These are phyloP conservation scores for Meta bourneti DNA, from an alignment of 2,888 invertebrate species.

Conservation along the genomic window DNA sequence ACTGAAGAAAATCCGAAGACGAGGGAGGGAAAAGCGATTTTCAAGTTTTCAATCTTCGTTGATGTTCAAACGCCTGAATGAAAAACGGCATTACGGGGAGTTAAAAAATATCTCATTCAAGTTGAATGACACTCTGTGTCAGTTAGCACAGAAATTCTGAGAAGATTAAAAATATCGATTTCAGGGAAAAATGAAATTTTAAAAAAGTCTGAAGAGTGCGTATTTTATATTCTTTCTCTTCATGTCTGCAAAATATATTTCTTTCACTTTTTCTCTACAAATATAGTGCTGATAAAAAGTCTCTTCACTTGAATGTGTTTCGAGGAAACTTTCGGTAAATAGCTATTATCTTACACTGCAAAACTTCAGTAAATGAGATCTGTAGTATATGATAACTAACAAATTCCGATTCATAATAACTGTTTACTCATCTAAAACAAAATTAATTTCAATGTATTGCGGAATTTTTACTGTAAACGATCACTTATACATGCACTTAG, in stretches of 20 bases:
- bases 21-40: constrained; percentile 3
- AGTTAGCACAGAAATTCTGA: constrained; percentile 6
- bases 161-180: constrained; percentile 60
- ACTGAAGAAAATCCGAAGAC: constrained; percentile 4
- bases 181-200: neutral
- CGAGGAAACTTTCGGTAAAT: no score
- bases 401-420: no score
- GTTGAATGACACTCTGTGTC: constrained; percentile 40
- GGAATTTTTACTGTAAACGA: no score
- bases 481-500: no score
- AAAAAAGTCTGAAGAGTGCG: neutral
- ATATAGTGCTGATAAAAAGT: neutral
- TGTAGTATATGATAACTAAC: no score
- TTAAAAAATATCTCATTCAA: constrained; percentile 22
- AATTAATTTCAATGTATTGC: no score
- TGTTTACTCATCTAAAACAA: no score
- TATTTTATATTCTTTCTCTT: neutral
- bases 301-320: no score
- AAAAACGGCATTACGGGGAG: neutral
- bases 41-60: constrained; percentile 44
- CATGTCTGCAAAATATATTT: neutral
- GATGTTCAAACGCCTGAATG: constrained; percentile 15
- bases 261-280: neutral
- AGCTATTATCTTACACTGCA: no score
- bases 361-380: no score